Base-by-base conservation (phyloP, 2,797 vertebrate species). In the Cottoperca gobio region DNA sequence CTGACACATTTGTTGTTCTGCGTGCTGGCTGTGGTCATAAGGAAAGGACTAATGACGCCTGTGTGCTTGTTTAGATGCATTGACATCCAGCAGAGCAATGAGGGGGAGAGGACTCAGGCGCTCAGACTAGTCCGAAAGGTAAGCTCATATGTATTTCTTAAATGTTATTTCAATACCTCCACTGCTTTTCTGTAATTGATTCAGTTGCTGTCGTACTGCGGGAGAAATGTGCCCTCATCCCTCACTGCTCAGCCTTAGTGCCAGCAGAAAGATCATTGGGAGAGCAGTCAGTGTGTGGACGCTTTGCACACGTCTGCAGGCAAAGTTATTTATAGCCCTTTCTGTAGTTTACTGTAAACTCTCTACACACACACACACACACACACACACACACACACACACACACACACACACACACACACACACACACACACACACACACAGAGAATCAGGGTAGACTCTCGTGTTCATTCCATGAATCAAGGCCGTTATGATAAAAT, bases 11-110 rank as follows among this genome's bases (percentile, higher is more conserved):
- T 37, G 4, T 49, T 42, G 66, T 54, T 46, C 43, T n/a, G 2
- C 24, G 50, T 0, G 4, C 28, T 54, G 13, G 3, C 40, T 73
- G 3, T n/a, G 19, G 21, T 64, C 35, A 54, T 33, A 49, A 53
- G 10, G 60, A 53, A 68, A 33, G 2, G 23, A 19, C 40, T 50
- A 46, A 77, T 73, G 58, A 40, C 60, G 4, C 33, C 10, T 48
- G 39, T 87, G 53, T 82, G 8, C 63, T 64, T 76, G 33, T 88
- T 86, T 88, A 99, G 98, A 93, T 99, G 97, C 93, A 99, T 99
- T 89, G 98, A 99, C 91, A 99, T 99, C 93, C 98, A 99, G 81
- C 98, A 99, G 92, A 99, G 98, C 94, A 99, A 99, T 55, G 98
- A 99, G 95, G 98, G 98, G 69, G 98, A 99, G 91, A 95, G 98